These are phyloP conservation scores for Tenualosa thibaudeaui DNA, from an alignment of 2,797 vertebrate genomes.

Conservation along the genomic window DNA sequence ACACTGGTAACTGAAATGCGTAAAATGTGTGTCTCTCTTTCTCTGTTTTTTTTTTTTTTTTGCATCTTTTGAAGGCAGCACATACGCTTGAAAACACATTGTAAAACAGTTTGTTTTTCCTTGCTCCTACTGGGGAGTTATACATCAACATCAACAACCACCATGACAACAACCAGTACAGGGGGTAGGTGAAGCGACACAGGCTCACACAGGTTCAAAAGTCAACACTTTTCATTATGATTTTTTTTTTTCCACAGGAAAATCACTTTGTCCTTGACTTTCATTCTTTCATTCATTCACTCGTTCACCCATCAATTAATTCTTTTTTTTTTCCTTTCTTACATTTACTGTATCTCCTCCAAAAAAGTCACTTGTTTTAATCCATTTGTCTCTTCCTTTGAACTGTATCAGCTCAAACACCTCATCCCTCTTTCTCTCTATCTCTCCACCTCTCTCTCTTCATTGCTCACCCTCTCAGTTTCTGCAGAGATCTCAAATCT, in stretches of 20 bases:
- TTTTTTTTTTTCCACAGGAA: constrained; percentile 55
- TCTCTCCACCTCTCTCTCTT: too few relatives aligned
- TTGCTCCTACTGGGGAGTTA: constrained; percentile 28
- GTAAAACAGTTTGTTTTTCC: constrained; percentile 7
- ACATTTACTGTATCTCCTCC: neutral
- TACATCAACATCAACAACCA: constrained; percentile 42
- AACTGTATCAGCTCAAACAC: neutral
- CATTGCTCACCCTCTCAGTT: too few relatives aligned
- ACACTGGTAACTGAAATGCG: neutral
- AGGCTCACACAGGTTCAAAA: constrained; percentile 42
- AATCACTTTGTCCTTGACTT: constrained; percentile 32
- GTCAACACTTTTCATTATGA: neutral
- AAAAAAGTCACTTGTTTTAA: neutral
- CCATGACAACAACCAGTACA: constrained; percentile 42
- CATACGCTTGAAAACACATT: constrained; percentile 4
- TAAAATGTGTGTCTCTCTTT: neutral
- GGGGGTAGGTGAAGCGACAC: neutral
- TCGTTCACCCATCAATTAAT: neutral
- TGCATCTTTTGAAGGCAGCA: constrained; percentile 39
- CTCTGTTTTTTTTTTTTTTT: neutral
- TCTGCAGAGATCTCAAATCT: neutral
- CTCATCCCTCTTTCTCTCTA: neutral
- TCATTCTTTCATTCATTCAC: neutral
- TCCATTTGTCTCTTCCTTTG: neutral
- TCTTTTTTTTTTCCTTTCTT: neutral